Percentiles rank a stretch among this genome's conserved stretches.
Conservation (phyloP, 1,140 invertebrate genomes). For the Hestina assimilis region DNA sequence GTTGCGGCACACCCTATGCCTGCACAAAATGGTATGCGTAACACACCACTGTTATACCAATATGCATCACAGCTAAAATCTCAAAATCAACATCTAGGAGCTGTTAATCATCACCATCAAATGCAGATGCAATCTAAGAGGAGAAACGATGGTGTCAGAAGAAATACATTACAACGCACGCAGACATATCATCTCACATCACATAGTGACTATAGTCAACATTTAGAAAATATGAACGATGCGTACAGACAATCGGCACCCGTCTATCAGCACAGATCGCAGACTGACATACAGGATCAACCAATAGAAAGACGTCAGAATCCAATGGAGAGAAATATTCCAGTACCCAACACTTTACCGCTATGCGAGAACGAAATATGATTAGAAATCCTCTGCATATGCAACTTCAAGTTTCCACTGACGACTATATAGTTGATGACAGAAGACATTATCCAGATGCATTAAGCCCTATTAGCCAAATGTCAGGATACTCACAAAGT, state of each 20-base stretch:
- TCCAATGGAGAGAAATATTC: constrained; percentile 47
- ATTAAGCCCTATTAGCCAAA: constrained; percentile 65
- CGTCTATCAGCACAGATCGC: constrained; percentile 60
- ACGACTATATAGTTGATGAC: constrained; percentile 60
- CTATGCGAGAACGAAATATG: constrained; percentile 60
- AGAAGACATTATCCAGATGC: constrained; percentile 53
- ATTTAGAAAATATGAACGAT: constrained; percentile 66
- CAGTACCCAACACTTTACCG: constrained; percentile 62
- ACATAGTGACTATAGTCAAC: constrained; percentile 72
- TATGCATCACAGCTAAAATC: constrained; percentile 74
- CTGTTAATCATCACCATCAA: constrained; percentile 57
- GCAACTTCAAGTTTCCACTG: constrained; percentile 67
- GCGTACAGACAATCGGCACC: constrained; percentile 44
- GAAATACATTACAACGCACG: constrained; percentile 70
- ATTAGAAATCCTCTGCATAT: constrained; percentile 59
- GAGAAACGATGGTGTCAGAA: constrained; percentile 50
- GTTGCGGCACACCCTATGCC: constrained; percentile 42
- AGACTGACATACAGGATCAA: constrained; percentile 65
- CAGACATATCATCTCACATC: constrained; percentile 75
- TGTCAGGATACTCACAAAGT: constrained; percentile 58
- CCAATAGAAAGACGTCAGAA: constrained; percentile 44
- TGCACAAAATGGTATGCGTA: constrained; percentile 51
- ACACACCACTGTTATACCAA: constrained; percentile 68
- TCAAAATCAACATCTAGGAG: constrained; percentile 68
- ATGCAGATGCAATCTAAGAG: constrained; percentile 48